Percentiles rank a stretch among this genome's conserved stretches.
phyloP scores from a whole-genome alignment of 2,113 vertebrate genomes.

The Syngnathus floridae region DNA sequence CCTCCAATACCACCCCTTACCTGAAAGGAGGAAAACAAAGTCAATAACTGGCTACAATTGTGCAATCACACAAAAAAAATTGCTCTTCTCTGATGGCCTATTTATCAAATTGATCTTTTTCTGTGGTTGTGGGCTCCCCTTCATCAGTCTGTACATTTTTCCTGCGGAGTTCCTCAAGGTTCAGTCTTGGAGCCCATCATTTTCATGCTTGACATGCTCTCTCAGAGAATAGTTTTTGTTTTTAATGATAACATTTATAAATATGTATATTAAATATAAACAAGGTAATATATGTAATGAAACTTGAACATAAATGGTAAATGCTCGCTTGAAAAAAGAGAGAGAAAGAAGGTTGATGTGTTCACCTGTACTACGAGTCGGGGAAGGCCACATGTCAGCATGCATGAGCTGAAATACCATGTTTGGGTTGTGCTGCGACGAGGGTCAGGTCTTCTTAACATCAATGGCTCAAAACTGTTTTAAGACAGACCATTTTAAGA shows the following conservation, averaged over 20 bases:
- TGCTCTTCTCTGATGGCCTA: background rate
- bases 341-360: too few species aligned
- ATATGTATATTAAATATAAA: too few species aligned
- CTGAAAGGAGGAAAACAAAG: slow-evolving; percentile 6
- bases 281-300: background rate
- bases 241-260: too few species aligned
- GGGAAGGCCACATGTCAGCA: slow-evolving; percentile 84
- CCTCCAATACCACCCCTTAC: slow-evolving; percentile 76
- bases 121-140: background rate
- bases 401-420: slow-evolving; percentile 86
- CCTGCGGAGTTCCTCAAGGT: background rate
- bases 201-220: background rate
- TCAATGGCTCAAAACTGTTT: slow-evolving; percentile 85
- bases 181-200: background rate
- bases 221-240: background rate
- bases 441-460: slow-evolving; percentile 83
- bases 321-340: background rate
- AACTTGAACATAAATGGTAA: background rate
- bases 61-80: too few species aligned
- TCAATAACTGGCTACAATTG: background rate
- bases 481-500: background rate
- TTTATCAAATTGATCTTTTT: too few species aligned
- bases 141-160: background rate
- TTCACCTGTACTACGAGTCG: slow-evolving; percentile 89
- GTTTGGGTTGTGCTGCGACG: slow-evolving; percentile 92